A percentile compares a stretch with the other conserved stretches of the same genome.
These are phyloP conservation scores for Dicyrtoma fusca DNA, from an alignment of 2,888 invertebrate species.

Conservation along the genomic window DNA sequence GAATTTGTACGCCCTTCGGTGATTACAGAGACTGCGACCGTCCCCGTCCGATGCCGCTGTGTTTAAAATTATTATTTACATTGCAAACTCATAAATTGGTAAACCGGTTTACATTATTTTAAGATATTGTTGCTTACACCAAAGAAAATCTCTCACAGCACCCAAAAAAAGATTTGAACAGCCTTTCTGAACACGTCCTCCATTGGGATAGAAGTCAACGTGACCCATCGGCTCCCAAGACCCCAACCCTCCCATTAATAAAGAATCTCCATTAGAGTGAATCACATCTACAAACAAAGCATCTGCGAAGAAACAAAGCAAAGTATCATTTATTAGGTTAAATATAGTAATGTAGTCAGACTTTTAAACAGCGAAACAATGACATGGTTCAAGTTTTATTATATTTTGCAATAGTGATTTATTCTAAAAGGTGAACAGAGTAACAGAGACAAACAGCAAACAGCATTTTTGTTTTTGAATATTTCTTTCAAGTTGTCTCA, in stretches of 20 bases:
- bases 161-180: conserved; percentile 91
- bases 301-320: too few species aligned
- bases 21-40: conserved; percentile 88
- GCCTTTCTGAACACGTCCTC: conserved; percentile 87
- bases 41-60: conserved; percentile 73
- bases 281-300: conserved; percentile 90
- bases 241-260: conserved; percentile 85
- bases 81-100: neutral
- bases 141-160: conserved; percentile 84
- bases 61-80: conserved; percentile 31
- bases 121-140: conserved; percentile 67
- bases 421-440: too few species aligned
- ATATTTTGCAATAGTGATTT: too few species aligned
- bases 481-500: too few species aligned
- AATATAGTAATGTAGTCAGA: too few species aligned
- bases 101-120: too few species aligned
- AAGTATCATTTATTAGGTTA: too few species aligned
- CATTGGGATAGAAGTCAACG: conserved; percentile 84
- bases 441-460: too few species aligned
- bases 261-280: conserved; percentile 89
- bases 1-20: conserved; percentile 88
- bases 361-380: too few species aligned
- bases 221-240: conserved; percentile 91
- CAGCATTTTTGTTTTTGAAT: too few species aligned
- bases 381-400: too few species aligned